phyloP scores from a whole-genome alignment of 2,113 vertebrate genomes.

The Fulmarus glacialis region DNA sequence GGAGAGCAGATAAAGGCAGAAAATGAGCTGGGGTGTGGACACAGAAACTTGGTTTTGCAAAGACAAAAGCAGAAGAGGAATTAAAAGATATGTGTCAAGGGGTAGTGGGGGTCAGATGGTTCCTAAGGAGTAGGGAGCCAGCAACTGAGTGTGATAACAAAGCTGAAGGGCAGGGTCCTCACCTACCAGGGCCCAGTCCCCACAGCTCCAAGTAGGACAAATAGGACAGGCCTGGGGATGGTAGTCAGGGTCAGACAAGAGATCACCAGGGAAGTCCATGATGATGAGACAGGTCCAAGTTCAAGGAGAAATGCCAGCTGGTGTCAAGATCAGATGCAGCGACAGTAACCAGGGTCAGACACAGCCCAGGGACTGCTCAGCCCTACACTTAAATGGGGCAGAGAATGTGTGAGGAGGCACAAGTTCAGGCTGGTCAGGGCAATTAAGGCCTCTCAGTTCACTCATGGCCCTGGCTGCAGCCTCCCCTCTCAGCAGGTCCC shows the following conservation, averaged over 20 bases:
- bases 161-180: background rate
- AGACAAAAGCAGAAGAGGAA: background rate
- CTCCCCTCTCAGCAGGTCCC: background rate
- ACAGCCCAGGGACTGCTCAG: background rate
- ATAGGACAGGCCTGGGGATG: background rate
- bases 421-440: background rate
- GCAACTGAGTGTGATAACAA: background rate
- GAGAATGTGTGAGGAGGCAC: background rate
- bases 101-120: background rate
- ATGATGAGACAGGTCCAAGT: background rate
- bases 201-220: background rate
- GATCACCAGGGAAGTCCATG: background rate
- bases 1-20: background rate
- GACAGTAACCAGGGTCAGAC: background rate
- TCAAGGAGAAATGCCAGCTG: background rate
- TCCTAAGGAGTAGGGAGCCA: background rate
- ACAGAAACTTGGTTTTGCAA: background rate
- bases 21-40: background rate
- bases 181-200: background rate
- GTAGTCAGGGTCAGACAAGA: background rate
- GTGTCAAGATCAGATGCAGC: background rate
- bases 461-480: background rate
- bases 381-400: fast-evolving
- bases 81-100: background rate
- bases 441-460: background rate